phyloP scores from a whole-genome alignment of 1,140 invertebrate species.

The Gryllus bimaculatus region DNA sequence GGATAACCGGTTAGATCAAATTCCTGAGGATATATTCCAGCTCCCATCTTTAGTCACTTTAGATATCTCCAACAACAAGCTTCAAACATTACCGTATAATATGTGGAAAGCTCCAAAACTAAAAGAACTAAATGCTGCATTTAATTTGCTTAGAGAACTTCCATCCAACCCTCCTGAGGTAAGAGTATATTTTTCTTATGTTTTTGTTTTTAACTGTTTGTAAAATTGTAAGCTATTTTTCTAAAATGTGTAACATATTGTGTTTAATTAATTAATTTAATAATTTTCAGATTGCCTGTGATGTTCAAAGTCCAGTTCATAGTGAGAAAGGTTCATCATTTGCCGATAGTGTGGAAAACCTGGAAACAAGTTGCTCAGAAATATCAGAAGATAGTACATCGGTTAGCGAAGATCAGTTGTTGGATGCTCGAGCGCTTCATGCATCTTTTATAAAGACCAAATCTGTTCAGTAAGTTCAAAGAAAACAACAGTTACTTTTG shows the following conservation, averaged over 20 bases:
- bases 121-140: slow-evolving; percentile 80
- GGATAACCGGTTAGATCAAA: slow-evolving; percentile 72
- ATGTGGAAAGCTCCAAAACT: slow-evolving; percentile 86
- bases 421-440: slow-evolving; percentile 17
- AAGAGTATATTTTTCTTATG: not conserved
- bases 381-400: slow-evolving; percentile 9
- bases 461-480: slow-evolving; percentile 26
- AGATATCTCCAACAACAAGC: slow-evolving; percentile 89
- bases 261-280: not conserved
- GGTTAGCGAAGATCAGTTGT: slow-evolving; percentile 16
- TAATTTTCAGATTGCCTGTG: not conserved
- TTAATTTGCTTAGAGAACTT: slow-evolving; percentile 80
- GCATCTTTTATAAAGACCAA: slow-evolving; percentile 20
- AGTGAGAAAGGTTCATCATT: not conserved
- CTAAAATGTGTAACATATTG: not conserved
- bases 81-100: slow-evolving; percentile 72
- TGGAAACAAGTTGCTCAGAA: not conserved
- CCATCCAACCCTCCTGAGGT: slow-evolving; percentile 46
- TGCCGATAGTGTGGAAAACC: not conserved
- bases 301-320: not conserved
- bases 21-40: slow-evolving; percentile 72
- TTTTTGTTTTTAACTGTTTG: not conserved
- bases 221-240: not conserved
- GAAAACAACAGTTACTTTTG: too few species aligned
- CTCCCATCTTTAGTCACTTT: slow-evolving; percentile 70